phyloP scores from a whole-genome alignment of 2,888 invertebrate genomes.

The Sisyra nigra region DNA sequence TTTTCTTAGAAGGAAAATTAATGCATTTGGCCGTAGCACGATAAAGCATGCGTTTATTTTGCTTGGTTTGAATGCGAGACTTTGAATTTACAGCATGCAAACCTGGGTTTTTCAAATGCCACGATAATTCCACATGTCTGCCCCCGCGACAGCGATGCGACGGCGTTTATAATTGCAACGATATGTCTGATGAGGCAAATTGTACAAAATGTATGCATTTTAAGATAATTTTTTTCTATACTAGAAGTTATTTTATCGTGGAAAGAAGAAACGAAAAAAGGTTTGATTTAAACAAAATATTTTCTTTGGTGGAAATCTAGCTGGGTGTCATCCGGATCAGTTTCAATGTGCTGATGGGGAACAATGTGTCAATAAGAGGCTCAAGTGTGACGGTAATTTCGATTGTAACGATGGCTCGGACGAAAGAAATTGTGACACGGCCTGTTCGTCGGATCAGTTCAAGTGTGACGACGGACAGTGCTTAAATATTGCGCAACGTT shows the following conservation, averaged over 20 bases:
- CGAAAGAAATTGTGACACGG: constrained; percentile 31
- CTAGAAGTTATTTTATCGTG: too few relatives aligned
- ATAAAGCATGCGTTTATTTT: too few relatives aligned
- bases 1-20: too few relatives aligned
- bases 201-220: constrained; percentile 16
- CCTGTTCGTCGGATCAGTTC: constrained; percentile 37
- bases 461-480: constrained; percentile 44
- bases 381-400: constrained; percentile 36
- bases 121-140: constrained; percentile 23
- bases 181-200: constrained; percentile 40
- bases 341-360: neutral
- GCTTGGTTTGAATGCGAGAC: too few relatives aligned
- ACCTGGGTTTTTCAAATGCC: constrained; percentile 24
- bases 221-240: constrained; percentile 2
- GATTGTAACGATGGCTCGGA: constrained; percentile 45
- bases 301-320: too few relatives aligned
- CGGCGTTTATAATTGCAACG: constrained; percentile 32
- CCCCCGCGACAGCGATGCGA: constrained; percentile 37
- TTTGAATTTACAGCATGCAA: constrained; percentile 12
- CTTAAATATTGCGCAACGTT: constrained; percentile 32
- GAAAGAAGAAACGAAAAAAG: too few relatives aligned
- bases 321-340: neutral
- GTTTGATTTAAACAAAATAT: neutral
- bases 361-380: too few relatives aligned
- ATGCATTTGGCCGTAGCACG: too few relatives aligned